These are phyloP conservation scores for Nomada hirtipes DNA, from an alignment of 2,888 invertebrate species.

Conservation along the genomic window DNA sequence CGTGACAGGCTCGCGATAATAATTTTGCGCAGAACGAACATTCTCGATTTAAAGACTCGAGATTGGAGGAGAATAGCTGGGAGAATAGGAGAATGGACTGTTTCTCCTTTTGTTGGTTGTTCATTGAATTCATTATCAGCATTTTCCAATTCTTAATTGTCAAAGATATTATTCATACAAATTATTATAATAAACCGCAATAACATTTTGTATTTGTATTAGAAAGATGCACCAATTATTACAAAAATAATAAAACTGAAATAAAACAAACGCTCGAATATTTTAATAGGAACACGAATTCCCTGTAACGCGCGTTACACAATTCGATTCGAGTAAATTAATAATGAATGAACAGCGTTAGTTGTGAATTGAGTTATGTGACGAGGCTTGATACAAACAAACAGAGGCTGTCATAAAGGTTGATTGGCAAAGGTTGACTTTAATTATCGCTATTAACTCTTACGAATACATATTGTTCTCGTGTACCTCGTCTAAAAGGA, in stretches of 20 bases:
- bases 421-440: neutral
- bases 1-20: conserved; percentile 53
- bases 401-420: neutral
- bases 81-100: no score
- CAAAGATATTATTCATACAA: no score
- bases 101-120: neutral
- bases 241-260: no score
- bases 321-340: neutral
- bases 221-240: no score
- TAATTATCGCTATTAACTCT: conserved; percentile 1
- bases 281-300: no score
- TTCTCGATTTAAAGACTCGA: conserved; percentile 19
- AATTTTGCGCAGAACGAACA: conserved; percentile 42
- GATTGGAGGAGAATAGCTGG: neutral
- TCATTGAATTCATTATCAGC: no score
- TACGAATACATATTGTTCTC: conserved; percentile 1
- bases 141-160: no score
- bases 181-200: no score
- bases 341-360: neutral
- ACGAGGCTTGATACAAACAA: neutral
- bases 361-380: neutral
- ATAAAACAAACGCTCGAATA: no score
- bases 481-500: neutral
- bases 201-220: no score
- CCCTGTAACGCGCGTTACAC: no score